phyloP scores from a whole-genome alignment of 2,888 invertebrate species.

The Euplexia lucipara region DNA sequence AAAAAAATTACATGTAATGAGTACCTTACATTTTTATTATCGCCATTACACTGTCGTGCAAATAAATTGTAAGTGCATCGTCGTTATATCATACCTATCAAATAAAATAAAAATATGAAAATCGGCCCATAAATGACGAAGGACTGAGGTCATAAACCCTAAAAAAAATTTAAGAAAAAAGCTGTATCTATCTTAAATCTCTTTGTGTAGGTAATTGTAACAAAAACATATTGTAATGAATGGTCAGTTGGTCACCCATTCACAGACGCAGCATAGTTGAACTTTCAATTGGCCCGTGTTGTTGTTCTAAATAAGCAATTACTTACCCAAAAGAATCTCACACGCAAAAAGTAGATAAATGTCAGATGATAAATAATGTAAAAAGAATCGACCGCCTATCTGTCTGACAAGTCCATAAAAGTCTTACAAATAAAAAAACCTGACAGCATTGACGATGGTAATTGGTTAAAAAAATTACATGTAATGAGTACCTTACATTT shows the following conservation, averaged over 20 bases:
- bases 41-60: constrained; percentile 35
- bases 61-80: constrained; percentile 40
- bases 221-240: not conserved
- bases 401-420: constrained; percentile 34
- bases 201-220: no score
- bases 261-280: not conserved
- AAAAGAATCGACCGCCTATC: constrained; percentile 21
- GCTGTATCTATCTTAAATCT: no score
- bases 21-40: constrained; percentile 41
- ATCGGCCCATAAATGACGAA: no score
- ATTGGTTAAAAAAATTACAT: constrained; percentile 35
- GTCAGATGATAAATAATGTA: constrained; percentile 11
- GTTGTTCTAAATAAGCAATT: constrained; percentile 12
- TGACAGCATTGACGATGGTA: constrained; percentile 13
- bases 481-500: constrained; percentile 46
- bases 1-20: constrained; percentile 44
- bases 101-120: no score
- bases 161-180: no score
- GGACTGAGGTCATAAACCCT: no score
- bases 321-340: constrained; percentile 14
- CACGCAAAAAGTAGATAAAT: constrained; percentile 5
- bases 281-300: no score
- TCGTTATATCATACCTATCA: no score
- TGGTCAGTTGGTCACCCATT: no score
- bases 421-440: constrained; percentile 23